A percentile compares a stretch with the other conserved stretches of the same genome.
These are phyloP conservation scores for Agonopterix subpropinquella DNA, from an alignment of 2,888 invertebrate genomes.

Conservation along the genomic window DNA sequence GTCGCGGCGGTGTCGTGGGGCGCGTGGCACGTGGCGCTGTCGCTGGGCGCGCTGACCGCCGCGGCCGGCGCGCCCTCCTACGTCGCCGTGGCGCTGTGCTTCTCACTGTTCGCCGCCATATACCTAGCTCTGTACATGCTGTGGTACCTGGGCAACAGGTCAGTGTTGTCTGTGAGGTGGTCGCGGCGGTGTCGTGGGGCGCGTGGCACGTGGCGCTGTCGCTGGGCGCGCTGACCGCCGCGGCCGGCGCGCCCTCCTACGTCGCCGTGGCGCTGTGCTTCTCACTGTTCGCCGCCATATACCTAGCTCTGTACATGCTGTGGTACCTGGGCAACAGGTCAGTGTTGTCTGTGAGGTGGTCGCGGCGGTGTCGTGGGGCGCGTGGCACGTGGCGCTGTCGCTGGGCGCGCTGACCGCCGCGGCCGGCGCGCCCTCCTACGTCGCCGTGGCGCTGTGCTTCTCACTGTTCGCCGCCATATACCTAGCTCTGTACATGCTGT, in stretches of 20 bases:
- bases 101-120: slow-evolving; percentile 71
- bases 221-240: slow-evolving; percentile 79
- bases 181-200: slow-evolving; percentile 85
- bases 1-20: slow-evolving; percentile 85
- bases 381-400: slow-evolving; percentile 83
- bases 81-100: slow-evolving; percentile 77
- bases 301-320: slow-evolving; percentile 76
- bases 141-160: slow-evolving; percentile 82
- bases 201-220: slow-evolving; percentile 83
- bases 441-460: slow-evolving; percentile 77
- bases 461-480: slow-evolving; percentile 75
- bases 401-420: slow-evolving; percentile 80
- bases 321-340: slow-evolving; percentile 84
- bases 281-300: slow-evolving; percentile 73
- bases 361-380: slow-evolving; percentile 84
- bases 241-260: slow-evolving; percentile 78
- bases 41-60: slow-evolving; percentile 80
- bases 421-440: slow-evolving; percentile 77
- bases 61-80: slow-evolving; percentile 79
- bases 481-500: slow-evolving; percentile 76
- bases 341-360: too few species aligned
- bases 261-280: slow-evolving; percentile 78
- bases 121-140: slow-evolving; percentile 78
- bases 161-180: too few species aligned
- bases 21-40: slow-evolving; percentile 82